A percentile compares a stretch with the other conserved stretches of the same genome.
Evolutionary conservation across 2,113 vertebrate genomes (phyloP).

Genomic region (Hoplias malabaricus): DNA sequence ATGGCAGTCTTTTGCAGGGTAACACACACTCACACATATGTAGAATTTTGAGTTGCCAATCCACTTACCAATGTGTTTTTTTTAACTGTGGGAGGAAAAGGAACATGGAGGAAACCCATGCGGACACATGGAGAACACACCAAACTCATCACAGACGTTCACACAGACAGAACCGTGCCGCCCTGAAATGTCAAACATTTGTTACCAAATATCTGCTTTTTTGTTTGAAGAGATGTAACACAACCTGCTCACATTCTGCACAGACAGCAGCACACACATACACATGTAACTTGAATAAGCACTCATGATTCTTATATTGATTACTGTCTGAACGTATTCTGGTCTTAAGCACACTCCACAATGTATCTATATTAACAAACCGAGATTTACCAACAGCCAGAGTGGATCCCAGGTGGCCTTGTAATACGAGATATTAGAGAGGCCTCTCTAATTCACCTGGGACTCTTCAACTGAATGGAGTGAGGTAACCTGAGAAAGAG

Average conservation of each 20-base stretch:
- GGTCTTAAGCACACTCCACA: neutral
- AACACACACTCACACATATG: no score
- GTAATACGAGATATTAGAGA: constrained; percentile 64
- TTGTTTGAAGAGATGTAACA: neutral
- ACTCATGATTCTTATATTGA: neutral
- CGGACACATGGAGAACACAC: no score
- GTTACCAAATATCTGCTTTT: neutral
- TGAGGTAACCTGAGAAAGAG: constrained; percentile 55
- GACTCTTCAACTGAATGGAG: constrained; percentile 57
- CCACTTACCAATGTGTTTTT: no score
- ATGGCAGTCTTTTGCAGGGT: no score
- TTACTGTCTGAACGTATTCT: neutral
- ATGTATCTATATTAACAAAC: neutral
- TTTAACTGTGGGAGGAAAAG: no score
- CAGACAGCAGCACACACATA: neutral
- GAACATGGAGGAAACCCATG: no score
- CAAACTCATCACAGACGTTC: no score
- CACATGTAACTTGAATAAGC: neutral
- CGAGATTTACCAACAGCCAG: neutral
- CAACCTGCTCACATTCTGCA: neutral
- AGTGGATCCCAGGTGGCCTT: constrained; percentile 52
- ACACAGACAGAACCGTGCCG: no score
- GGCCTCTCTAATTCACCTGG: constrained; percentile 41
- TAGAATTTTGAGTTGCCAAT: no score
- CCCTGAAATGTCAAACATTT: neutral